Evolutionary conservation across 2,113 vertebrate species (phyloP).

Genomic region (Chrysochloris asiatica): DNA sequence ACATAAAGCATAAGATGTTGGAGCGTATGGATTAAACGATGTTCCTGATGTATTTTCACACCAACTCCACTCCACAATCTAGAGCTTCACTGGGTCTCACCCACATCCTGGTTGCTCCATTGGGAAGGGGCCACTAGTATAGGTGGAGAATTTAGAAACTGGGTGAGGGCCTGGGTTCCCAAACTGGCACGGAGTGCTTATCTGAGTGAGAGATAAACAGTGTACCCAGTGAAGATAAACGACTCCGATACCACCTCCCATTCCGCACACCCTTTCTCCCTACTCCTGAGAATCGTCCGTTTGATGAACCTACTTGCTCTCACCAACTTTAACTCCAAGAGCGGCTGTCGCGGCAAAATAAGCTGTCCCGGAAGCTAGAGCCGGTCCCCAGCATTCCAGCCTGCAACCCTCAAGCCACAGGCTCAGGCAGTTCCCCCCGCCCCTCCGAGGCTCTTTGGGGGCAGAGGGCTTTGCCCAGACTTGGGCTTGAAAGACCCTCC

Average conservation of each 20-base stretch:
- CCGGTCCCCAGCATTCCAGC: not conserved
- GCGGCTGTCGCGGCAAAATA: conserved; percentile 28
- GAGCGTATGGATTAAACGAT: not conserved
- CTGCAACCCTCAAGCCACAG: not conserved
- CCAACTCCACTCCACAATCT: not conserved
- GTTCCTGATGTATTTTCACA: not conserved
- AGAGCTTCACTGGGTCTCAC: not conserved
- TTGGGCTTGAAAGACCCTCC: not conserved
- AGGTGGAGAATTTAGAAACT: not conserved
- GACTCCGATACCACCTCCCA: too few relatives aligned
- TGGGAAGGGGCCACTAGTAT: not conserved
- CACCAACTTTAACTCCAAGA: conserved; percentile 36
- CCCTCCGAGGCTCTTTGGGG: not conserved
- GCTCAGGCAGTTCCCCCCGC: not conserved
- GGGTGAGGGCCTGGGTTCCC: not conserved
- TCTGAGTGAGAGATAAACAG: not conserved
- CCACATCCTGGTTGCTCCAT: not conserved
- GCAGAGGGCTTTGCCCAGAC: not conserved
- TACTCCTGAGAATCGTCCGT: not conserved
- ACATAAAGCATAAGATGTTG: not conserved
- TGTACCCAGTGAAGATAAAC: not conserved
- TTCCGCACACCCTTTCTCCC: not conserved
- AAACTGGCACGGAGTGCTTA: not conserved
- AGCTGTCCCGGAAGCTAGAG: conserved; percentile 42
- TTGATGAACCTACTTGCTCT: conserved; percentile 5